Evolutionary conservation across 2,797 vertebrate species (phyloP), one percentile per base, ranked within the genome.

Genomic region (Poecilia gillii): DNA sequence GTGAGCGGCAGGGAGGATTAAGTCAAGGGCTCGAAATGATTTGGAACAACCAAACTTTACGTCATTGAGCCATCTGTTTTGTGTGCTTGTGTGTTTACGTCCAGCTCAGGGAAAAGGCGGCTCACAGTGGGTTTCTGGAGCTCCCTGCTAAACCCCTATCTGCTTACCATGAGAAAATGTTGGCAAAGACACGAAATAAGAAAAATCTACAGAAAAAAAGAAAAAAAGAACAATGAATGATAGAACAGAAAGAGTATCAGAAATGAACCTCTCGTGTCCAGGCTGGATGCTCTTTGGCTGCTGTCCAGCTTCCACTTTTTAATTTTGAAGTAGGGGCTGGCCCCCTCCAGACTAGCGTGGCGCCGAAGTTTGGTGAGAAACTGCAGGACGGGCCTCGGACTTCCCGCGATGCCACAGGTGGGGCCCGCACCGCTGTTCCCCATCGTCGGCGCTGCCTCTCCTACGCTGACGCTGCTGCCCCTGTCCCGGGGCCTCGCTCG

Each of bases 251-350:
- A 75, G 73, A 51, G 31, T 23, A 36, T 23, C 45, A 81, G 62
- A 75, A 76, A 74, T 94, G 87, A 99, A 99, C 98, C 98, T 97
- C 97, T 95, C 0, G 97, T 99, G 90, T 99, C 98, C 92, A 99
- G 95, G 91, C 98, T 99, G 62, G 97, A 98, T 0, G 98, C 98
- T 86, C 98, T 93, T 91, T 99, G 98, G 93, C 94, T 98, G 90
- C 96, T 97, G 93, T 99, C 98, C 87, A 99, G 93, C 87, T 98
- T 99, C 98, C 98, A 99, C 85, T 97, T 98, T 93, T 98, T 99
- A 93, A 99, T 98, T 91, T 96, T 98, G 92, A 99, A 97, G 93
- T 99, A 99, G 28, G 98, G 98, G 88, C 98, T 99, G 81, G 98
- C 96, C 9, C 97, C 97, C 0, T 99, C 98, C 87, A 99, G 95